Base-by-base conservation (phyloP, 1,140 invertebrate genomes). In the Pogonognathellus flavescens region DNA sequence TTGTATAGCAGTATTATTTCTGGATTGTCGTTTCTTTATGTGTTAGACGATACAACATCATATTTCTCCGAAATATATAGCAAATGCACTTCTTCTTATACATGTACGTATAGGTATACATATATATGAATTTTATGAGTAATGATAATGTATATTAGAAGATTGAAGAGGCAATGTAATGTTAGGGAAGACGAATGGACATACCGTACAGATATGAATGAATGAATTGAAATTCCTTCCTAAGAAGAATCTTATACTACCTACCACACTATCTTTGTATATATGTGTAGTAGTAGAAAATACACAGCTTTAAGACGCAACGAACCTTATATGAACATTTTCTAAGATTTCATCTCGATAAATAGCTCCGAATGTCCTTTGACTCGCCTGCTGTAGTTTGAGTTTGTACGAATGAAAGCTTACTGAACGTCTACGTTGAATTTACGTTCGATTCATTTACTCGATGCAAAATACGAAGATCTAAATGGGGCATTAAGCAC, bases 171-270 rank as follows among this genome's bases (percentile, higher is more conserved):
- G 14, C 13, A 18, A 16, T 55, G 53, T 55, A 16, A 55, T 16
- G 11, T 14, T n/a, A 20, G 18, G 59, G 59, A 62, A 62, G 59
- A 62, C 59, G 59, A 20, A 62, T 62, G 59, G 59, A 62, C 16
- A 20, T 62, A 18, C 18, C 31, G 31, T 41, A 41, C 31, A 41
- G n/a, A 20, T 62, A 10, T n/a, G n/a, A 62, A 62, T 62, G 59
- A 62, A 62, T 62, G 18, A 20, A 62, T 62, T 18, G 59, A 62
- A 20, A 62, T 62, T 62, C 59, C 59, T 62, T 62, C 16, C 53
- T 57, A 3, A 41, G 6, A 41, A 41, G 53, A 57, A 13, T 57
- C 53, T 4, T 14, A 57, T 9, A 57, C 11, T 13, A n/a, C n/a
- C n/a, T n/a, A n/a, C n/a, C n/a, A n/a, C n/a, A n/a, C n/a, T n/a